Evolutionary conservation across 2,113 vertebrate species (phyloP).

Genomic region (Pollachius pollachius): DNA sequence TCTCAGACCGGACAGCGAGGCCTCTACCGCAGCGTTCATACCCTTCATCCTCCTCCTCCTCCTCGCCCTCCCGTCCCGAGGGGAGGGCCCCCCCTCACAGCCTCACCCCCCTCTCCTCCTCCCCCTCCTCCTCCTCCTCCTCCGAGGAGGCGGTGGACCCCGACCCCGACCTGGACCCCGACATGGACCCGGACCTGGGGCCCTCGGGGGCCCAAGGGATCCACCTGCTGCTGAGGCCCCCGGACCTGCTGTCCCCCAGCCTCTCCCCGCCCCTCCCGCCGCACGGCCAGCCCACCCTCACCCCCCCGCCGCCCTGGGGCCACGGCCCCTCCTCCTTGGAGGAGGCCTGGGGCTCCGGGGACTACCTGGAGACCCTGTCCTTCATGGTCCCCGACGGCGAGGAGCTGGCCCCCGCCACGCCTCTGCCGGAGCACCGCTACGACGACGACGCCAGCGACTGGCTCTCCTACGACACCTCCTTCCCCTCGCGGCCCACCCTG

Average conservation of each 20-base stretch:
- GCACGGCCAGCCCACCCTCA: conserved; percentile 67
- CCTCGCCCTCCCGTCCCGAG: conserved; percentile 19
- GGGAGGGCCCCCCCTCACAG: conserved; percentile 8
- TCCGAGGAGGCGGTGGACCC: conserved; percentile 36
- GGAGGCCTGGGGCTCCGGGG: conserved; percentile 81
- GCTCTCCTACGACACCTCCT: conserved; percentile 62
- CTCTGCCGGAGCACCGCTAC: conserved; percentile 59
- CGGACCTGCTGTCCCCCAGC: conserved; percentile 69
- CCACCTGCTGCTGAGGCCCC: conserved; percentile 73
- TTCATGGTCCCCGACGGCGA: conserved; percentile 69
- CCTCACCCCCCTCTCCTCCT: not conserved
- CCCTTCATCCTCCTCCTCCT: conserved; percentile 15
- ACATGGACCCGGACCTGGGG: conserved; percentile 36
- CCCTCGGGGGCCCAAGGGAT: conserved; percentile 71
- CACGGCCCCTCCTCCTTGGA: conserved; percentile 67
- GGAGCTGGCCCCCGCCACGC: conserved; percentile 67
- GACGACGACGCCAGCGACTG: conserved; percentile 63
- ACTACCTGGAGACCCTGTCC: conserved; percentile 81
- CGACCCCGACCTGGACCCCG: conserved; percentile 16
- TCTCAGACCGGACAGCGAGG: conserved; percentile 42
- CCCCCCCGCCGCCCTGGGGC: conserved; percentile 64
- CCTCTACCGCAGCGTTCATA: conserved; percentile 16
- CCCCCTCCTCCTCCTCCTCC: no score
- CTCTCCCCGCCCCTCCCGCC: conserved; percentile 66
- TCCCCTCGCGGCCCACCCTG: conserved; percentile 57